A percentile compares a stretch with the other conserved stretches of the same genome.
Evolutionary conservation across 2,797 vertebrate genomes (phyloP).

Genomic region (Tragelaphus eurycerus): DNA sequence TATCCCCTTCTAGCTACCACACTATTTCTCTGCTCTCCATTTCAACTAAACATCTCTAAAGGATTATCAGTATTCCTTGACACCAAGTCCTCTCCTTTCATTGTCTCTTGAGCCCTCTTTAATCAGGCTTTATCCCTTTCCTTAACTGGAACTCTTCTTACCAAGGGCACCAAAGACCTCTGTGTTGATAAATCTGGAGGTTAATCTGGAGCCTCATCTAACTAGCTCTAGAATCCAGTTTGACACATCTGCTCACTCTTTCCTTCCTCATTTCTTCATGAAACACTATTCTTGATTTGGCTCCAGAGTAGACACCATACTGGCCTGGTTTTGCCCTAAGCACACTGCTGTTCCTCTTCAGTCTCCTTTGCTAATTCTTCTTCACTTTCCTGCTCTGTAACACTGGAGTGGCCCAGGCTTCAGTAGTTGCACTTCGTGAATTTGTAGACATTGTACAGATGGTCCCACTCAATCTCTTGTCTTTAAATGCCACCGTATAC

Average conservation of each 20-base stretch:
- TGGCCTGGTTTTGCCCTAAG: background rate
- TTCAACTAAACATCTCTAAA: background rate
- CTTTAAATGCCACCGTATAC: background rate
- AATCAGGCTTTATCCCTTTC: background rate
- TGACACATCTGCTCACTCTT: background rate
- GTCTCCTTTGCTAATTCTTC: background rate
- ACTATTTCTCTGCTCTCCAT: conserved; percentile 5
- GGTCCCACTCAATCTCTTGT: background rate
- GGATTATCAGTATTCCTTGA: background rate
- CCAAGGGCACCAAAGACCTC: background rate
- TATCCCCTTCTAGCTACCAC: background rate
- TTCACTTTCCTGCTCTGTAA: background rate
- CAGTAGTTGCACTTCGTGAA: background rate
- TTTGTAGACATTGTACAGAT: background rate
- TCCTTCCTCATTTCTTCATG: background rate
- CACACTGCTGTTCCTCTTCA: background rate
- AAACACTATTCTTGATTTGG: background rate
- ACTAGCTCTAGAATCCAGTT: background rate
- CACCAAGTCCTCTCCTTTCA: background rate
- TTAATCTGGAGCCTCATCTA: background rate
- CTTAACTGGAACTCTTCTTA: background rate
- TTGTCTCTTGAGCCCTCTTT: background rate
- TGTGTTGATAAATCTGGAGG: background rate
- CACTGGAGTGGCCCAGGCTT: background rate
- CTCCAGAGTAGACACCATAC: background rate